Percentiles rank a stretch among this genome's conserved stretches.
Evolutionary conservation across 2,888 invertebrate species (phyloP).

Genomic region (Prosopocoilus inquinatus): DNA sequence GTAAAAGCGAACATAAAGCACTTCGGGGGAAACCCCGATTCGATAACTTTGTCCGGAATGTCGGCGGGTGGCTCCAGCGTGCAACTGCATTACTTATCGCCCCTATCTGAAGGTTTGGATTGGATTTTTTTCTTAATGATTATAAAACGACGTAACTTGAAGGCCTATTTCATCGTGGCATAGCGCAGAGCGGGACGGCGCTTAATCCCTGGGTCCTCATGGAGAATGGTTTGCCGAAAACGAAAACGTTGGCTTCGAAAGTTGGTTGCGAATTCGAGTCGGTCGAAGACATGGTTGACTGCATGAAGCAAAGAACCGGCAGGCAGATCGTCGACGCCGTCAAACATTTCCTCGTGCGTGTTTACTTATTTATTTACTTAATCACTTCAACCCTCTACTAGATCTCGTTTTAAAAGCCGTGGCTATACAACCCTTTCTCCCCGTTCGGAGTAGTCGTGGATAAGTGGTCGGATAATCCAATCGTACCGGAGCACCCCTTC

Average conservation of each 20-base stretch:
- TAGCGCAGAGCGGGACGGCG: constrained; percentile 70
- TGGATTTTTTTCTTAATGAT: neutral
- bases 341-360: constrained; percentile 57
- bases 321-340: constrained; percentile 59
- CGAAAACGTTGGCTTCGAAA: constrained; percentile 58
- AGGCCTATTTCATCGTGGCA: constrained; percentile 62
- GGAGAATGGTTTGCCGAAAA: constrained; percentile 59
- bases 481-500: constrained; percentile 66
- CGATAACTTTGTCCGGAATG: constrained; percentile 66
- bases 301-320: constrained; percentile 62
- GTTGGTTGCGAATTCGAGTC: constrained; percentile 62
- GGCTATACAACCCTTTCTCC: constrained; percentile 66
- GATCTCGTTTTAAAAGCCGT: constrained; percentile 45
- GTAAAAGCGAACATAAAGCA: constrained; percentile 64
- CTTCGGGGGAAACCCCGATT: constrained; percentile 71
- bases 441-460: constrained; percentile 75
- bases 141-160: constrained; percentile 19
- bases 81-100: constrained; percentile 69
- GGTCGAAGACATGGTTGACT: constrained; percentile 60
- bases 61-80: constrained; percentile 76
- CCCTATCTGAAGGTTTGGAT: constrained; percentile 57
- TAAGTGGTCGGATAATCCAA: constrained; percentile 56
- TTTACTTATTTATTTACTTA: neutral
- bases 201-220: constrained; percentile 60
- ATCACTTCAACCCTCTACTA: neutral